Base-by-base conservation (phyloP, 23 tunicate species). In the Trididemnum miniatum region DNA sequence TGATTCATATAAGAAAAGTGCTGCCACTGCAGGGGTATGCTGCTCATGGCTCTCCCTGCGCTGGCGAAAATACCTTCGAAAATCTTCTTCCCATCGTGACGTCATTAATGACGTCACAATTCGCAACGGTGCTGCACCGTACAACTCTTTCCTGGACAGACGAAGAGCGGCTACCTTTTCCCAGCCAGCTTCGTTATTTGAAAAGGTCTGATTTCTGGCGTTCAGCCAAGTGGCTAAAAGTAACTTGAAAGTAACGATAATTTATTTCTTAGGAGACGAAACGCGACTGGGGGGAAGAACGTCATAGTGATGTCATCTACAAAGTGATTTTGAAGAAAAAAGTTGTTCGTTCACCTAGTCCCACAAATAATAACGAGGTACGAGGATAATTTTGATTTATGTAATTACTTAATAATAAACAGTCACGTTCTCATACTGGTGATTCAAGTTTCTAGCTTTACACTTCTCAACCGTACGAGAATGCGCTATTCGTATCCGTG, bases 291-390 rank as follows among this genome's bases (percentile, higher is more conserved):
- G 87, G 90, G 3, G 90, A 86, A 59, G 97, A 91, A 82, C 83
- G 87, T 34, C 90, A 86, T 60, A 78, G 76, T 65, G 90, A 91
- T 84, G 97, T 91, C 71, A 71, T 91, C 24, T 91, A 91, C 74
- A 35, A 69, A 30, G 89, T 91, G 0, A 74, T 83, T 74, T 51
- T 91, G 20, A 82, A 86, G 76, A 83, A 65, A 54, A 83, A 20
- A 22, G 67, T 62, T 4, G 5, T 5, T 62, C 29, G 5, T 3
- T 18, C 23, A 62, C 5, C 26, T 3, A 20, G 28, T 24, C 26
- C 67, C 3, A 3, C 67, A 22, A 5, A 62, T 12, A 62, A 62
- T n/a, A 62, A 18, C 29, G 67, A 49, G 57, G 57, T 62, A 62
- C 15, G 67, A n/a, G 26, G 54, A 44, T 44, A 7, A 44, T 44